Evolutionary conservation across 2,888 invertebrate genomes (phyloP).

Genomic region (Syritta pipiens): DNA sequence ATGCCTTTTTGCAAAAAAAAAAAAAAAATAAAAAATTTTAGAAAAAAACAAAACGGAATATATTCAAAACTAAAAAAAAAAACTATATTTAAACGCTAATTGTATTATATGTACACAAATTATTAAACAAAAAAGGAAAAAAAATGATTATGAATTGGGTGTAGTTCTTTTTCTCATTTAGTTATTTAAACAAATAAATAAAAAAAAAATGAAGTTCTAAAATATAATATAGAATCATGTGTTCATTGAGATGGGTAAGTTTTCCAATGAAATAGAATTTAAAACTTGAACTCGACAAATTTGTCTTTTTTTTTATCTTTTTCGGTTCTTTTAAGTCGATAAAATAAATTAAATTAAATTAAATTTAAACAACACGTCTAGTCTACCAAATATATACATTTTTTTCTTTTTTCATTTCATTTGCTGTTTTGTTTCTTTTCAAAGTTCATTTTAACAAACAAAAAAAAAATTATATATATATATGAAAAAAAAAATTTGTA

Average conservation of each 20-base stretch:
- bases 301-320: slow-evolving; percentile 17
- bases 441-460: background rate
- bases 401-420: slow-evolving; percentile 7
- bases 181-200: slow-evolving; percentile 28
- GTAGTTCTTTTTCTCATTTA: slow-evolving; percentile 54
- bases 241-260: slow-evolving; percentile 66
- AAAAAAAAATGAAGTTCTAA: slow-evolving; percentile 18
- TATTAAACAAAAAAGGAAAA: slow-evolving; percentile 13
- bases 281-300: background rate
- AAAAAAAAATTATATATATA: background rate
- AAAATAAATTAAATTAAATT: slow-evolving; percentile 21
- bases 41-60: slow-evolving; percentile 28
- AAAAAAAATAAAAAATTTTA: slow-evolving; percentile 32
- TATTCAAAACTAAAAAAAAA: slow-evolving; percentile 30
- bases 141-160: slow-evolving; percentile 33
- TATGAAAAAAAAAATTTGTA: slow-evolving; percentile 26
- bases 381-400: slow-evolving; percentile 59
- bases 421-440: slow-evolving; percentile 22
- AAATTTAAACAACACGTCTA: slow-evolving; percentile 46
- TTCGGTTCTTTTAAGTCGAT: slow-evolving; percentile 2
- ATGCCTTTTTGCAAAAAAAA: slow-evolving; percentile 47
- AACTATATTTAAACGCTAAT: slow-evolving; percentile 48
- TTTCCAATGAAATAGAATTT: slow-evolving; percentile 56
- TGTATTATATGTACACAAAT: slow-evolving; percentile 67
- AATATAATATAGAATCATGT: slow-evolving; percentile 57